Conservation (phyloP, 2,113 vertebrate species). For the Eleginops maclovinus region DNA sequence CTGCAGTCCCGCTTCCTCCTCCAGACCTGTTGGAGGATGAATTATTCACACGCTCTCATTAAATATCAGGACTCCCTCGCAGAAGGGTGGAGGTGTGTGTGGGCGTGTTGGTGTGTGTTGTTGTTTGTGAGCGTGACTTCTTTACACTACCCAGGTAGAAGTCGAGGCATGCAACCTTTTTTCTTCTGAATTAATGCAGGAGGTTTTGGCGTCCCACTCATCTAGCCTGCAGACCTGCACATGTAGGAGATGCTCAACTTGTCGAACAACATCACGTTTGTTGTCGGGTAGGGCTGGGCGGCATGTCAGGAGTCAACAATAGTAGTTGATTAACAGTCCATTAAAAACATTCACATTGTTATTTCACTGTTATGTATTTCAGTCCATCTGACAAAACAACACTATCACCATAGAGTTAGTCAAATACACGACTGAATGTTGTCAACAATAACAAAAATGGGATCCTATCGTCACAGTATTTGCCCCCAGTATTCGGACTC, state of each 20-base stretch:
- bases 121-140: slow-evolving; percentile 30
- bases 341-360: neutral
- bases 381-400: neutral
- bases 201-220: slow-evolving; percentile 30
- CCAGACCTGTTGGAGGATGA: slow-evolving; percentile 65
- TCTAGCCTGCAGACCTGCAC: slow-evolving; percentile 5
- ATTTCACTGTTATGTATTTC: neutral
- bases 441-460: neutral
- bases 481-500: neutral
- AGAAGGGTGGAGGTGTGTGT: slow-evolving; percentile 20
- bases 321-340: too few species aligned
- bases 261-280: slow-evolving; percentile 22
- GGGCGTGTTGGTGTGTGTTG: slow-evolving; percentile 31
- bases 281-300: neutral
- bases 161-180: slow-evolving; percentile 36
- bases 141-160: slow-evolving; percentile 48
- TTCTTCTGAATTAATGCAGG: slow-evolving; percentile 15
- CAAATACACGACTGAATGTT: neutral
- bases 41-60: slow-evolving; percentile 80
- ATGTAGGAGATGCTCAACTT: slow-evolving; percentile 13
- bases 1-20: slow-evolving; percentile 58
- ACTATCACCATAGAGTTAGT: neutral
- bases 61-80: slow-evolving; percentile 65
- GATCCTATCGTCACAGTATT: neutral
- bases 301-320: too few species aligned